Conservation (phyloP, 2,888 invertebrate species). For the Caenorhabditis sp. region DNA sequence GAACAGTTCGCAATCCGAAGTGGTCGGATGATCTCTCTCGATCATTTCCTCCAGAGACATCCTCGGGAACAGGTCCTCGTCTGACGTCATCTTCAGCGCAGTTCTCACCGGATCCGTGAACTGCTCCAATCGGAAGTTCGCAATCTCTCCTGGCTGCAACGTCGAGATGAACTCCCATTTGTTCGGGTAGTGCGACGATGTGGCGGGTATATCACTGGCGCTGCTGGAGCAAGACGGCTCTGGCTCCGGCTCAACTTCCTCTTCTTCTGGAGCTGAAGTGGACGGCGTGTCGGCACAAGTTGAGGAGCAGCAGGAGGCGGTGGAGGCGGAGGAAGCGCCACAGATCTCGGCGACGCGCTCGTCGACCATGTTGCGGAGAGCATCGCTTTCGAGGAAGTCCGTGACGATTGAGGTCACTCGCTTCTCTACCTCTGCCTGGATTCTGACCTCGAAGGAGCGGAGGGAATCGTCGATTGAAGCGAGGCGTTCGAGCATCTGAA, state of each 20-base stretch:
- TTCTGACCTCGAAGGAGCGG: conserved; percentile 8
- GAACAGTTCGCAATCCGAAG: conserved; percentile 17
- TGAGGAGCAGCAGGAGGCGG: background rate
- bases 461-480: conserved; percentile 14
- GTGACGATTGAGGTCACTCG: conserved; percentile 9
- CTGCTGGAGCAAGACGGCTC: conserved; percentile 15
- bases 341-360: conserved; percentile 10
- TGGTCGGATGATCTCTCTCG: conserved; percentile 44
- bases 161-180: conserved; percentile 43
- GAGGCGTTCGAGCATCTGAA: conserved; percentile 23
- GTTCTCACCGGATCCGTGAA: conserved; percentile 19
- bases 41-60: conserved; percentile 45
- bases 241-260: background rate
- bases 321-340: background rate
- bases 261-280: background rate
- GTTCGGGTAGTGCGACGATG: conserved; percentile 19
- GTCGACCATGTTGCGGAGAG: conserved; percentile 13
- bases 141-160: conserved; percentile 8
- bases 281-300: background rate
- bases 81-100: conserved; percentile 16
- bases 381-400: conserved; percentile 14
- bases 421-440: conserved; percentile 9
- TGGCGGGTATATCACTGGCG: background rate
- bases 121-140: conserved; percentile 26
- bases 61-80: conserved; percentile 21